A percentile compares a stretch with the other conserved stretches of the same genome.
These are phyloP conservation scores for Pherbina coryleti DNA, from an alignment of 2,888 invertebrate species.

Conservation along the genomic window DNA sequence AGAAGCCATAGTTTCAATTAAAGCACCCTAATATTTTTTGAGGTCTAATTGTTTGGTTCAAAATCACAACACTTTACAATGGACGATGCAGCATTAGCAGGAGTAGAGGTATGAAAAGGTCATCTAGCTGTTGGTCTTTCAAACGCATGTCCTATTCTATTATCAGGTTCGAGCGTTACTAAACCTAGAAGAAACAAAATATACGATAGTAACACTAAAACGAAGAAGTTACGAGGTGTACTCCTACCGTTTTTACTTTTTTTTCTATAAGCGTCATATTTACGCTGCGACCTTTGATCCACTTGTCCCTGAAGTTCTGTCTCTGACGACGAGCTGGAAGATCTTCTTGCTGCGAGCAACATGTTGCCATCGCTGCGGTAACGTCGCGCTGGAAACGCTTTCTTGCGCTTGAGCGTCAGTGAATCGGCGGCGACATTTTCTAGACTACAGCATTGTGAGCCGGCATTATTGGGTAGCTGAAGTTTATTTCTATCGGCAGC, in stretches of 20 bases:
- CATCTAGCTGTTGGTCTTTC: constrained; percentile 25
- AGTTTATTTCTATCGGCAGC: constrained; percentile 19
- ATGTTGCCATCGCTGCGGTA: constrained; percentile 52
- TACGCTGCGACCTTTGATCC: neutral
- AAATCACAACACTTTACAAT: too few species aligned
- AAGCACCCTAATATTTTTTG: too few species aligned
- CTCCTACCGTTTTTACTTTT: constrained; percentile 26
- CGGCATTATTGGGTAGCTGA: neutral
- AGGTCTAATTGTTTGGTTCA: too few species aligned
- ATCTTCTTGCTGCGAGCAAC: constrained; percentile 34
- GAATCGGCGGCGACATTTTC: constrained; percentile 21
- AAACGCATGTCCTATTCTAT: neutral
- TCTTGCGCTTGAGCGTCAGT: constrained; percentile 39
- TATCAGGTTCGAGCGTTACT: constrained; percentile 8
- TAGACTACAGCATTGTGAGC: constrained; percentile 27
- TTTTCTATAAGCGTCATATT: neutral
- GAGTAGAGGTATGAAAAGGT: neutral
- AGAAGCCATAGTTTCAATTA: too few species aligned
- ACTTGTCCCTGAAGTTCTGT: constrained; percentile 29
- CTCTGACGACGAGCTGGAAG: constrained; percentile 41
- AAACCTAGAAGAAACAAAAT: neutral
- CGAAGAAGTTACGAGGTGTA: too few species aligned
- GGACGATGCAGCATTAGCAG: too few species aligned
- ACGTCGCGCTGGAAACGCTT: constrained; percentile 48
- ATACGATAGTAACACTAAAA: too few species aligned